A percentile compares a stretch with the other conserved stretches of the same genome.
Conservation (phyloP, 2,888 invertebrate genomes). For the Drosophila nr. fundita region DNA sequence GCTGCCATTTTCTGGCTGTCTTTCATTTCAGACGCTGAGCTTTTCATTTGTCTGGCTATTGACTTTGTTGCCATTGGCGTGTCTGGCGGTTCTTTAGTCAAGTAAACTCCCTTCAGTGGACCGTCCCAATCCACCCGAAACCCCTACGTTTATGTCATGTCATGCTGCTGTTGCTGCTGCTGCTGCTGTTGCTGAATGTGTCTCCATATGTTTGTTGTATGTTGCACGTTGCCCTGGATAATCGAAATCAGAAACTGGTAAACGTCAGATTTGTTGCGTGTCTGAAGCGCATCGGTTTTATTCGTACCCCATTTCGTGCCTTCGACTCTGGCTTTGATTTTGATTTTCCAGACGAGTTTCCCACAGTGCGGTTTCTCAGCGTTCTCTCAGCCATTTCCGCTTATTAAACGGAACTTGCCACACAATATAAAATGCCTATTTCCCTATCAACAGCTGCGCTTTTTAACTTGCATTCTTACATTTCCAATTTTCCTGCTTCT, state of each 20-base stretch:
- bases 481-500: constrained; percentile 27
- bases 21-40: constrained; percentile 47
- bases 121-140: background rate
- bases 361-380: constrained; percentile 43
- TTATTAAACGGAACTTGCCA: constrained; percentile 49
- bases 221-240: constrained; percentile 21
- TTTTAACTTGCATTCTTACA: constrained; percentile 41
- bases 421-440: constrained; percentile 50
- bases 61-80: constrained; percentile 76
- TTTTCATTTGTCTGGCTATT: constrained; percentile 77
- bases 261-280: constrained; percentile 75
- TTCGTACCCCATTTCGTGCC: constrained; percentile 24
- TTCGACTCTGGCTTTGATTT: constrained; percentile 35
- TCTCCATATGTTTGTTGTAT: constrained; percentile 26
- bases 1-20: constrained; percentile 54
- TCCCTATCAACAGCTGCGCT: constrained; percentile 67
- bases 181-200: constrained; percentile 39
- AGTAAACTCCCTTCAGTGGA: background rate
- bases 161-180: constrained; percentile 33
- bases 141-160: constrained; percentile 28
- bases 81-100: constrained; percentile 70
- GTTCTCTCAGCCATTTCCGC: constrained; percentile 50
- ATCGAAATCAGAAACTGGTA: constrained; percentile 51
- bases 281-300: constrained; percentile 48
- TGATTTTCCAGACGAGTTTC: constrained; percentile 57